phyloP scores from a whole-genome alignment of 2,888 invertebrate species.

The Pachydiplax longipennis region DNA sequence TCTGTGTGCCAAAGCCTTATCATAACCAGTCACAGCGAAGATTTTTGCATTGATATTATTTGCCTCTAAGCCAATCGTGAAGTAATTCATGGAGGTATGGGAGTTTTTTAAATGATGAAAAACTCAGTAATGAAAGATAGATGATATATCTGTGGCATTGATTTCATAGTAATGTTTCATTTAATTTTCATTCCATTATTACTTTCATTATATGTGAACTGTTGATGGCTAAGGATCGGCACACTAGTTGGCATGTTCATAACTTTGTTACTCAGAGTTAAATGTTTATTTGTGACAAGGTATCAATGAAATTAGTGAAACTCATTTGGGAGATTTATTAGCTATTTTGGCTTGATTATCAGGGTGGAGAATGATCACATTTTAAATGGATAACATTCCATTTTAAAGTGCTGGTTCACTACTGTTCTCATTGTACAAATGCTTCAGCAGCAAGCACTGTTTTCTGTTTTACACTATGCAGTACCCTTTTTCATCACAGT shows the following conservation, averaged over 20 bases:
- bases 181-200: background rate
- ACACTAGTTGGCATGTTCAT: background rate
- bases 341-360: background rate
- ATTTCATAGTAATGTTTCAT: background rate
- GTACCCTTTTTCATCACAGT: background rate
- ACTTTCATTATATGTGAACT: background rate
- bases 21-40: background rate
- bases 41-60: background rate
- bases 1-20: background rate
- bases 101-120: too few relatives aligned
- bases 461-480: background rate
- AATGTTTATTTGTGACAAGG: slow-evolving; percentile 7
- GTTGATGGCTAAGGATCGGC: background rate
- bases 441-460: background rate
- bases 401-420: background rate
- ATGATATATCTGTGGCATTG: too few relatives aligned
- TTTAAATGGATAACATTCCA: background rate
- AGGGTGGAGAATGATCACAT: background rate
- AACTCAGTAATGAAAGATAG: too few relatives aligned
- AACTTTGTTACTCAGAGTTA: slow-evolving; percentile 26
- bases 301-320: slow-evolving; percentile 4
- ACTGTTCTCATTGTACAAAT: background rate
- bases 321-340: background rate
- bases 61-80: too few relatives aligned
- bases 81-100: too few relatives aligned